A percentile compares a stretch with the other conserved stretches of the same genome.
phyloP scores from a whole-genome alignment of 1,140 invertebrate species.

The Drosophila kurseongensis region DNA sequence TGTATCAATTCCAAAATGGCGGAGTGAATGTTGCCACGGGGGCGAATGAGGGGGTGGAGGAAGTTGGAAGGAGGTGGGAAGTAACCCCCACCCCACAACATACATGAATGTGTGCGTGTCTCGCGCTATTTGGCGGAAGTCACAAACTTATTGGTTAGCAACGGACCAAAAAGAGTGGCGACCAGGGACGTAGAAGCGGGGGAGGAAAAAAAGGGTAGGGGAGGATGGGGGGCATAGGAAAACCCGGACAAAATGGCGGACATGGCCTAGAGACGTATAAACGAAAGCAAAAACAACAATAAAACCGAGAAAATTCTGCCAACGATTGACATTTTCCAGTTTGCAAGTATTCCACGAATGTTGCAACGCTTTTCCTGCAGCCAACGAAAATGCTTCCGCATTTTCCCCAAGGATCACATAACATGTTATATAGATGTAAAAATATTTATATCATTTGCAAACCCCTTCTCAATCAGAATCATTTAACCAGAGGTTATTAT shows the following conservation, averaged over 20 bases:
- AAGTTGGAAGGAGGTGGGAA: not conserved
- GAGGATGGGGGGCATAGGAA: not conserved
- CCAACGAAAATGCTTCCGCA: conserved; percentile 20
- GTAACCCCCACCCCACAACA: not conserved
- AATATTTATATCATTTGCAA: not conserved
- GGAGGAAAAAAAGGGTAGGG: not conserved
- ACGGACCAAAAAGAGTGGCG: conserved; percentile 37
- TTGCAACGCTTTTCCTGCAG: conserved; percentile 2
- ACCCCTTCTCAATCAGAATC: not conserved
- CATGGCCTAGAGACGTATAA: conserved; percentile 63
- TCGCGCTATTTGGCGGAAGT: conserved; percentile 77
- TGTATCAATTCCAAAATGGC: conserved; percentile 66
- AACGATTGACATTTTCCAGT: conserved; percentile 47
- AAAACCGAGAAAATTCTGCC: conserved; percentile 15
- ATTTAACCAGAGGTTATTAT: no score
- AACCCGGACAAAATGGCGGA: conserved; percentile 65
- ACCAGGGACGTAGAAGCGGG: not conserved
- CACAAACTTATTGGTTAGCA: conserved; percentile 75
- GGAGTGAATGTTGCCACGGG: conserved; percentile 48
- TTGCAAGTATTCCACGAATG: conserved; percentile 25
- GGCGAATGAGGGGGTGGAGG: not conserved
- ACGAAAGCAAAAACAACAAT: conserved; percentile 20
- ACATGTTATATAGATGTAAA: not conserved
- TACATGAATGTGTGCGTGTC: conserved; percentile 45
- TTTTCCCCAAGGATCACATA: not conserved